Evolutionary conservation across 2,113 vertebrate species (phyloP).

Genomic region (Pantherophis guttatus): DNA sequence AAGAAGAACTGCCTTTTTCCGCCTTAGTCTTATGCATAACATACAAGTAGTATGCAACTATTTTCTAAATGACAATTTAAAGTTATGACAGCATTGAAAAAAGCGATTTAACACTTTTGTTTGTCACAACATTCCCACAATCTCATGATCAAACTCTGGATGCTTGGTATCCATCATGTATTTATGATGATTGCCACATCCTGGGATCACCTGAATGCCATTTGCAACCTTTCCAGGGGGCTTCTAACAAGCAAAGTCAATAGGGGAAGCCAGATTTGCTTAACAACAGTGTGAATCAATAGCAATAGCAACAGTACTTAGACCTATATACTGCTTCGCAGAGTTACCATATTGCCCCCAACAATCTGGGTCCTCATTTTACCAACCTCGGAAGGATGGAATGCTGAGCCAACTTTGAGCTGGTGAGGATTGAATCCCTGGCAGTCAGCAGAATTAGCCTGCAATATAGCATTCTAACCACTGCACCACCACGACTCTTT

Average conservation of each 20-base stretch:
- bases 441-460: too few species aligned
- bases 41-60: background rate
- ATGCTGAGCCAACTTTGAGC: too few species aligned
- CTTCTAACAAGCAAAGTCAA: background rate
- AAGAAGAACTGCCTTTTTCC: background rate
- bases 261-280: background rate
- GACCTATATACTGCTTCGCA: too few species aligned
- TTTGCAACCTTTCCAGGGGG: background rate
- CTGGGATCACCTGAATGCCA: background rate
- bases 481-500: too few species aligned
- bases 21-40: too few species aligned
- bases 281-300: background rate
- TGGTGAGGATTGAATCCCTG: too few species aligned
- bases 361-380: too few species aligned
- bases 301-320: too few species aligned
- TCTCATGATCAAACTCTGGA: background rate
- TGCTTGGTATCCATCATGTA: background rate
- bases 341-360: too few species aligned
- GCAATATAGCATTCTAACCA: too few species aligned
- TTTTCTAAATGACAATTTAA: background rate
- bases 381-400: too few species aligned
- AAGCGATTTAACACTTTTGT: background rate
- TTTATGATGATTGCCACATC: background rate
- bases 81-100: too few species aligned
- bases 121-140: background rate